These are phyloP conservation scores for Trichacis sp. DNA, from an alignment of 2,888 invertebrate genomes.

Conservation along the genomic window DNA sequence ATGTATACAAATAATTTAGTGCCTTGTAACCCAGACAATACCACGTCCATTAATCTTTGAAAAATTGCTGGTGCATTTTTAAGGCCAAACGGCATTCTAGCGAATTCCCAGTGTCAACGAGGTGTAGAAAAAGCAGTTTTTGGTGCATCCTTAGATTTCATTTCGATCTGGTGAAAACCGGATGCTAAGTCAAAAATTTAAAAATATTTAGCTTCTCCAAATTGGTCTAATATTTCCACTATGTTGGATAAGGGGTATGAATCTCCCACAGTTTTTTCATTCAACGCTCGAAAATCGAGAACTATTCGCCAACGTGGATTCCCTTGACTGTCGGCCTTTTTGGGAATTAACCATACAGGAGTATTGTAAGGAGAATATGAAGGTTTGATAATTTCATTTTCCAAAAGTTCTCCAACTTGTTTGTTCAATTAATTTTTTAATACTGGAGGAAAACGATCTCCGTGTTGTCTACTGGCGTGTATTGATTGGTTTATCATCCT, in stretches of 20 bases:
- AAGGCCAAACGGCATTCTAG: too few relatives aligned
- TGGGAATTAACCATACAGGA: conserved; percentile 35
- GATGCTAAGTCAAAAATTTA: conserved; percentile 44
- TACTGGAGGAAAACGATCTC: conserved; percentile 15
- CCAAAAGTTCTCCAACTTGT: conserved; percentile 22
- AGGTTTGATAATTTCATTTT: conserved; percentile 18
- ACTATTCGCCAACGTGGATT: conserved; percentile 25
- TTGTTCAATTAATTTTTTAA: conserved; percentile 26
- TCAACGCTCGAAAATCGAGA: conserved; percentile 26
- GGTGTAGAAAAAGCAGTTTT: conserved; percentile 43
- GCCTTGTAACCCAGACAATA: conserved; percentile 41
- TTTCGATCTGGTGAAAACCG: too few relatives aligned
- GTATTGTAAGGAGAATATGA: conserved; percentile 26
- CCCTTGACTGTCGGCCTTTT: too few relatives aligned
- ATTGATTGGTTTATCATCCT: conserved; percentile 13
- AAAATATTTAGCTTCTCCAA: conserved; percentile 44
- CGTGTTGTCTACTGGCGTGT: conserved; percentile 20
- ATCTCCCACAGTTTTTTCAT: too few relatives aligned
- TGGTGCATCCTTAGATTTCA: conserved; percentile 20
- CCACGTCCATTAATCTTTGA: too few relatives aligned
- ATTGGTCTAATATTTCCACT: conserved; percentile 43
- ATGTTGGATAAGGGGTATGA: conserved; percentile 44
- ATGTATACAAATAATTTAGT: too few relatives aligned
- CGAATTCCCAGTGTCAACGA: conserved; percentile 44
- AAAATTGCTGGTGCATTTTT: too few relatives aligned